Base-by-base conservation (phyloP, 2,888 invertebrate genomes). In the Drymonia ruficornis region DNA sequence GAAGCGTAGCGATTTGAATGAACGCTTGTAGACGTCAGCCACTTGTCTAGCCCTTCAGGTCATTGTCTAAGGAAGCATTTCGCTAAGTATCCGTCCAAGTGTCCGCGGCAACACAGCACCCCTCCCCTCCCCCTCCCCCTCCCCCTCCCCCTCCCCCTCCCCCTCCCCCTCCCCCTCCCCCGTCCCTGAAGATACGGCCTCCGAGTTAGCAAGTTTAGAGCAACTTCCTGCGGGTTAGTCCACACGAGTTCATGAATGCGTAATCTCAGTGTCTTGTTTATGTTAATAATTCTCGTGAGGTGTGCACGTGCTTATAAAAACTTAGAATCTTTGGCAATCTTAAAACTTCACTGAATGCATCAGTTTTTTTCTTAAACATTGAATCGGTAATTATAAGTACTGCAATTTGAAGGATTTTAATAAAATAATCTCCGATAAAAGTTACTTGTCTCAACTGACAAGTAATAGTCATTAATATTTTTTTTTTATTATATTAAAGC, bases 181-280 rank as follows among this genome's bases (percentile, higher is more conserved):
- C 13, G 38, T 9, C 50, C 48, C 29, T 4, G 19, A 16, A 11
- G 19, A 19, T 44, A 23, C 40, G 7, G 40, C 16, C 38, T 19
- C 19, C 13, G 15, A 29, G 46, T 46, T 46, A 15, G 29, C 46
- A 46, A 29, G 29, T 46, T 44, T 12, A 44, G 44, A 44, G 23
- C 23, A 44, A 44, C 44, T 44, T 46, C 43, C 28, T 12, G 28
- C 11, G 46, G 62, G 56, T 67, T 70, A 23, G 23, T 15, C 42
- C 48, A 48, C 53, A 52, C 54, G 68, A 71, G 54, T 68, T 71
- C 61, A 71, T 68, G 61, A 72, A 72, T 72, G 59, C 55, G 63
- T 72, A 70, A 72, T 70, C 65, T 69, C 57, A 59, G 72, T 58
- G 65, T 59, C 48, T 65, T 68, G 69, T 72, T 70, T 61, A 69